phyloP scores from a whole-genome alignment of 92 coral and sea anemone species.

The Micromussa lordhowensis region DNA sequence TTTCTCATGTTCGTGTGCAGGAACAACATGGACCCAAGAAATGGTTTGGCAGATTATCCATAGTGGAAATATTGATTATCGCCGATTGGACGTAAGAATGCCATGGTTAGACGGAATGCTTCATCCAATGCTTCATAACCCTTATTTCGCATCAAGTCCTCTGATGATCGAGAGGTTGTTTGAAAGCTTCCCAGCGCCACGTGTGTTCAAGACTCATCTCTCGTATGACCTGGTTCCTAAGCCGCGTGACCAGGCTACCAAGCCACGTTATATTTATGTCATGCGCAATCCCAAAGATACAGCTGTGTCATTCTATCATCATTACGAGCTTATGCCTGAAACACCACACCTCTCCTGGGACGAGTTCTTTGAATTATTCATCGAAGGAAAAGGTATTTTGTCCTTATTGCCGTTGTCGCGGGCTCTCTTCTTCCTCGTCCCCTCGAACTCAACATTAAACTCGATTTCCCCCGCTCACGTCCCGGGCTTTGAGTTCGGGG shows the following conservation, averaged over 20 bases:
- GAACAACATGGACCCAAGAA: conserved; percentile 19
- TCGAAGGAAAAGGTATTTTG: conserved; percentile 32
- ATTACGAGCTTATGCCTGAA: not conserved
- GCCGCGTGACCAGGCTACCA: not conserved
- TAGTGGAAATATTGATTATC: conserved; percentile 13
- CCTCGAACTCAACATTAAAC: no score
- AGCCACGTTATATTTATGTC: conserved; percentile 23
- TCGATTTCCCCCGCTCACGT: no score
- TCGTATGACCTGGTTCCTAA: conserved; percentile 36
- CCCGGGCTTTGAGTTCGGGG: no score
- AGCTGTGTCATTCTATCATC: conserved; percentile 45
- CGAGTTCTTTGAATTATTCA: conserved; percentile 48
- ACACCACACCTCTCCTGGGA: conserved; percentile 20
- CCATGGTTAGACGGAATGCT: conserved; percentile 11
- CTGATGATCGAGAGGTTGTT: conserved; percentile 1
- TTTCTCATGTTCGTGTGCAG: not conserved
- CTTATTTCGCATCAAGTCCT: not conserved
- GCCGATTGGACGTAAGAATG: not conserved
- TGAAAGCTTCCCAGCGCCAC: conserved; percentile 37
- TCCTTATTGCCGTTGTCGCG: not conserved
- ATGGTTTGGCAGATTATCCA: conserved; percentile 10
- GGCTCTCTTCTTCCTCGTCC: no score
- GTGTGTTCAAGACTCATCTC: conserved; percentile 51
- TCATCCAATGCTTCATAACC: not conserved
- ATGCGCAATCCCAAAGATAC: conserved; percentile 54